These are phyloP conservation scores for Umimayanthus kanabou DNA, from an alignment of 92 coral and sea anemone species.

Conservation along the genomic window DNA sequence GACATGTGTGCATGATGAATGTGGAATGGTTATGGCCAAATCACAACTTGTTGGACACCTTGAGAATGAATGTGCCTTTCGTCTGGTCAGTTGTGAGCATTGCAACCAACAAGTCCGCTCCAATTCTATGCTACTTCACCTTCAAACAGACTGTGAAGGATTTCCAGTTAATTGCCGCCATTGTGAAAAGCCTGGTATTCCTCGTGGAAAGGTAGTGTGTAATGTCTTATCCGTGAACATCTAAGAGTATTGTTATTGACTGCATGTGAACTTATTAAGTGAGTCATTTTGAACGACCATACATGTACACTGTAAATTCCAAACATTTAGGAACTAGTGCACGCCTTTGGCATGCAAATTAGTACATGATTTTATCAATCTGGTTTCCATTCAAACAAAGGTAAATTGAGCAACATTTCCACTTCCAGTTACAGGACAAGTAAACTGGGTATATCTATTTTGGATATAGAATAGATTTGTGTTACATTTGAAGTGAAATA, in stretches of 20 bases:
- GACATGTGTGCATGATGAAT: background rate
- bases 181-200: conserved; percentile 8
- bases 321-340: too few species aligned
- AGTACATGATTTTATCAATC: too few species aligned
- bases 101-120: background rate
- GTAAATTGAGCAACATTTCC: too few species aligned
- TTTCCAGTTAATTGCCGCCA: background rate
- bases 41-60: background rate
- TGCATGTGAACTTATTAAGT: background rate
- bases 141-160: background rate
- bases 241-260: background rate
- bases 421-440: too few species aligned
- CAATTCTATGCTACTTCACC: background rate
- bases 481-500: background rate
- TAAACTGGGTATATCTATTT: too few species aligned
- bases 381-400: too few species aligned
- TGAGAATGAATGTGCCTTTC: conserved; percentile 10
- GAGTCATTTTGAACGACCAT: background rate
- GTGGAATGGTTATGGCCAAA: conserved; percentile 18
- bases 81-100: background rate
- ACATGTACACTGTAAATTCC: too few species aligned
- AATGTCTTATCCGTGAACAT: background rate
- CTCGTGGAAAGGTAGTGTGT: conserved; percentile 26
- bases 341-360: too few species aligned
- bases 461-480: too few species aligned